phyloP scores from a whole-genome alignment of 2,797 vertebrate species.

The Premnoplex brunnescens region DNA sequence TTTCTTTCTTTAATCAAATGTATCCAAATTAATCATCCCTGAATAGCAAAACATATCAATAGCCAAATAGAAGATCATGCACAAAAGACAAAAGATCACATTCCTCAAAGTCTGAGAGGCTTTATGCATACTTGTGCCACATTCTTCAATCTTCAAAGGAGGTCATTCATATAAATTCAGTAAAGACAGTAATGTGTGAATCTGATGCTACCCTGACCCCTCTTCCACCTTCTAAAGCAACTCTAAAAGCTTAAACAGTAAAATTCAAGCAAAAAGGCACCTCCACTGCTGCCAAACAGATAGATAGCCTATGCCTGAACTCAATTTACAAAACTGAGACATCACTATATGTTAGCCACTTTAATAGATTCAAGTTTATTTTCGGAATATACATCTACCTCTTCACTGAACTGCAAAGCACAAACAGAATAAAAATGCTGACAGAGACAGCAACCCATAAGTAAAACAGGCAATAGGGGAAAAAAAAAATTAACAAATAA shows the following conservation, averaged over 20 bases:
- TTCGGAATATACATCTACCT: slow-evolving; percentile 78
- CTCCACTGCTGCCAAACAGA: slow-evolving; percentile 79
- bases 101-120: slow-evolving; percentile 48
- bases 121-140: slow-evolving; percentile 64
- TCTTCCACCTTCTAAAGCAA: slow-evolving; percentile 75
- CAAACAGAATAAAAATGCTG: slow-evolving; percentile 74
- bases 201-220: slow-evolving; percentile 79
- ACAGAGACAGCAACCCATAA: slow-evolving; percentile 48
- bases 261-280: slow-evolving; percentile 77
- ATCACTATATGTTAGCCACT: slow-evolving; percentile 79
- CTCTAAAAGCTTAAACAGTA: slow-evolving; percentile 80
- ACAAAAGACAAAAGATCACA: slow-evolving; percentile 66
- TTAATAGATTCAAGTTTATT: slow-evolving; percentile 81
- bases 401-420: slow-evolving; percentile 69
- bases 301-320: slow-evolving; percentile 81
- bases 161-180: slow-evolving; percentile 83
- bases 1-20: slow-evolving; percentile 39
- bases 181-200: slow-evolving; percentile 82
- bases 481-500: slow-evolving; percentile 46
- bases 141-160: slow-evolving; percentile 80
- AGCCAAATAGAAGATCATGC: slow-evolving; percentile 44
- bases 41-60: slow-evolving; percentile 40
- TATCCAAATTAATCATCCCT: not conserved
- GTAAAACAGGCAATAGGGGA: slow-evolving; percentile 16
- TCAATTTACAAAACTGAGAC: slow-evolving; percentile 83